A percentile compares a stretch with the other conserved stretches of the same genome.
Conservation (phyloP, 2,113 vertebrate genomes). For the Leucopsar rothschildi region DNA sequence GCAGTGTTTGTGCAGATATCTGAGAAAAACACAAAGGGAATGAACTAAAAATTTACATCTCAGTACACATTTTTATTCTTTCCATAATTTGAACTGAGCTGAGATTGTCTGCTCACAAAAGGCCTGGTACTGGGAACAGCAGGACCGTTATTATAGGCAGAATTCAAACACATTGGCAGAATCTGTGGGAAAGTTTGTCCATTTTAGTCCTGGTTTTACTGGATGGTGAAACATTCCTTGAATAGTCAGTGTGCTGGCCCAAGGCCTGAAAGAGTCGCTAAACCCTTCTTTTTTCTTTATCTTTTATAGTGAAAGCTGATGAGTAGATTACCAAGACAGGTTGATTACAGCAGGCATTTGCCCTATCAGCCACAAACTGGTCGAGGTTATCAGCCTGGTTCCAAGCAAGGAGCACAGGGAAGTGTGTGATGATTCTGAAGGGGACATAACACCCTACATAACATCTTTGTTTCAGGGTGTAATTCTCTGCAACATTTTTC, state of each 20-base stretch:
- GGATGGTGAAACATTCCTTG: neutral
- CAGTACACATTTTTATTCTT: neutral
- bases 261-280: neutral
- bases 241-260: neutral
- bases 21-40: neutral
- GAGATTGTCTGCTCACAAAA: neutral
- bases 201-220: neutral
- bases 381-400: neutral
- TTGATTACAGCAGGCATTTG: neutral
- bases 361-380: neutral
- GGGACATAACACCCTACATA: neutral
- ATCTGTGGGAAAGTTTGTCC: conserved; percentile 32
- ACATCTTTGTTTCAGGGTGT: neutral
- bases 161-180: conserved; percentile 2
- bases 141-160: neutral
- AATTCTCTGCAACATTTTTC: neutral
- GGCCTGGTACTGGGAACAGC: neutral
- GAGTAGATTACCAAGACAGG: neutral
- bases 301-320: neutral
- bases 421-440: neutral
- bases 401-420: fast-evolving
- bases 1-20: neutral
- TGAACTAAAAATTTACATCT: neutral
- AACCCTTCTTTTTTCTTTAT: neutral
- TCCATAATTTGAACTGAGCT: neutral